A percentile compares a stretch with the other conserved stretches of the same genome.
Conservation (phyloP, 1,140 invertebrate genomes). For the Heliconius himera region DNA sequence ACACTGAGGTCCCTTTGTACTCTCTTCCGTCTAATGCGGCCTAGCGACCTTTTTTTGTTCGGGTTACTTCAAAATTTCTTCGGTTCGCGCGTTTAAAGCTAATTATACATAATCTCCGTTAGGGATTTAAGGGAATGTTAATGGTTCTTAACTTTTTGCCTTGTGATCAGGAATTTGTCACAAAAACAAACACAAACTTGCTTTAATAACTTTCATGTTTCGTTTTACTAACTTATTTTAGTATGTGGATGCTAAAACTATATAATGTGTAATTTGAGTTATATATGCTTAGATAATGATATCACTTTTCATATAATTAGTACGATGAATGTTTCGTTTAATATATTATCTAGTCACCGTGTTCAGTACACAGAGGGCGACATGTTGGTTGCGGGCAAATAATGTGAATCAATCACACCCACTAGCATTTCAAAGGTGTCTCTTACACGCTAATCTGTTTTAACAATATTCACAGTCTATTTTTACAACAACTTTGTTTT, state of each 20-base stretch:
- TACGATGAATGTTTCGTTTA: not conserved
- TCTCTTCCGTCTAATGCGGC: slow-evolving; percentile 52
- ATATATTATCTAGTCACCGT: slow-evolving; percentile 18
- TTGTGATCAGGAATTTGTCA: not conserved
- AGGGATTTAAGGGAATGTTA: slow-evolving; percentile 45
- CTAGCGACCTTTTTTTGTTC: slow-evolving; percentile 73
- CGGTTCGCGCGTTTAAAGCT: slow-evolving; percentile 56
- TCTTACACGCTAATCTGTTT: slow-evolving; percentile 32
- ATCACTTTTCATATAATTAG: slow-evolving; percentile 40
- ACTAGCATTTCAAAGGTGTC: slow-evolving; percentile 42
- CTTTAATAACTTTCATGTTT: not conserved
- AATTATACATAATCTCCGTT: slow-evolving; percentile 59
- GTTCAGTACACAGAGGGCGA: slow-evolving; percentile 31
- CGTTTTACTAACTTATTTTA: not conserved
- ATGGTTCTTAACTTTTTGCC: slow-evolving; percentile 37
- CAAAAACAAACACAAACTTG: not conserved
- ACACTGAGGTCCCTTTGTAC: slow-evolving; percentile 72
- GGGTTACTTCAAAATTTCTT: slow-evolving; percentile 56
- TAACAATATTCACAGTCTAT: slow-evolving; percentile 24
- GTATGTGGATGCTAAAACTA: not conserved
- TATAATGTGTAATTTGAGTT: not conserved
- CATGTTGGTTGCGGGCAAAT: slow-evolving; percentile 27
- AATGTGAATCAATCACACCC: slow-evolving; percentile 43
- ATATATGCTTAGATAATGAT: slow-evolving; percentile 43
- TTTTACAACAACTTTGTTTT: slow-evolving; percentile 24